Conservation (phyloP, 1,140 invertebrate genomes). For the Microplitis demolitor region DNA sequence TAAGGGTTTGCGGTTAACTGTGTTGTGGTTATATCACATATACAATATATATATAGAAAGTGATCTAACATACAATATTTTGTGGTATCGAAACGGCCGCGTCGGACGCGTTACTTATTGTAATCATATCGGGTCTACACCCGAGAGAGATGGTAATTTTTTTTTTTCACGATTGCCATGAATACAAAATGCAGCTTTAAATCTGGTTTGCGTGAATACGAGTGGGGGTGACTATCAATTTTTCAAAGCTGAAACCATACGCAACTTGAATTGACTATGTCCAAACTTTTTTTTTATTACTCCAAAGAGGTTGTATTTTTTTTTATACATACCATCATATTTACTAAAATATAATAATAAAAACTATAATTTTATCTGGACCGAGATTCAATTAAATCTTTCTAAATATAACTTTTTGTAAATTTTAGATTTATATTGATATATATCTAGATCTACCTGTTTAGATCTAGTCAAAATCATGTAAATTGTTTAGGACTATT, state of each 20-base stretch:
- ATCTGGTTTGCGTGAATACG: slow-evolving; percentile 57
- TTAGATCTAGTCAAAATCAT: too few relatives aligned
- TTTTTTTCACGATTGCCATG: slow-evolving; percentile 45
- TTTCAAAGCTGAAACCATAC: slow-evolving; percentile 50
- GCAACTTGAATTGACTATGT: slow-evolving; percentile 19
- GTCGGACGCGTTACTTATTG: slow-evolving; percentile 26
- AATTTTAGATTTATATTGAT: too few relatives aligned
- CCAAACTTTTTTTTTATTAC: slow-evolving; percentile 11
- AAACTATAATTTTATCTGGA: not conserved
- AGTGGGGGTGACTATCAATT: slow-evolving; percentile 57
- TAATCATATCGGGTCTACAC: slow-evolving; percentile 23
- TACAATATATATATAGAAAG: not conserved
- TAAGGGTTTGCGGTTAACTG: slow-evolving; percentile 31
- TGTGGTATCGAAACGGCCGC: not conserved
- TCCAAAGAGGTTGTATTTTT: not conserved
- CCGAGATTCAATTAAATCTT: too few relatives aligned
- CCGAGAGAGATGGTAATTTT: slow-evolving; percentile 9
- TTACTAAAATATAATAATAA: not conserved
- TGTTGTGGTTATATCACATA: slow-evolving; percentile 3
- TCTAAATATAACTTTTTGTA: too few relatives aligned
- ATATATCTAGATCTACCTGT: too few relatives aligned
- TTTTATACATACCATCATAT: not conserved
- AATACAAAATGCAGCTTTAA: slow-evolving; percentile 60
- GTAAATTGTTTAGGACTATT: too few relatives aligned
- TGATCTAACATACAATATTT: not conserved